Base-by-base conservation (phyloP, 2,113 vertebrate genomes). In the Helogale parvula region DNA sequence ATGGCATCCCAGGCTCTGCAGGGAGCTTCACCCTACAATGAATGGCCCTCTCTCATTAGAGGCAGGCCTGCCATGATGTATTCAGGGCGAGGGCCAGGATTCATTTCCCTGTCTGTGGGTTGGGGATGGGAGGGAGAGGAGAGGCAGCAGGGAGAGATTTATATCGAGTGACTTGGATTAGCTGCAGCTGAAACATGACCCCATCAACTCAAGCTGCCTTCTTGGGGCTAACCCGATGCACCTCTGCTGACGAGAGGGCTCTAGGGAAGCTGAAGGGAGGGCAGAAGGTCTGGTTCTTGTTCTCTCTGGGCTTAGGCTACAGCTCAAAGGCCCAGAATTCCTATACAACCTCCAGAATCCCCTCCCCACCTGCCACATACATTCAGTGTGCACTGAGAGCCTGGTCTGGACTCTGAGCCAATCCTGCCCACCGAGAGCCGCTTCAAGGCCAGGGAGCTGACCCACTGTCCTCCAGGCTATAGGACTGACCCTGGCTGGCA, bases 21-120 rank as follows among this genome's bases (percentile, higher is more conserved):
- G 98, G 98, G 98, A 99, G 98, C 98, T 98, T 99, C 98, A 98
- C 97, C 97, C 98, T 98, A 98, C 98, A 99, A 99, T 98, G 98
- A 99, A 99, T 99, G 98, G 98, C 98, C 98, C 97, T 98, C 98
- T 99, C 99, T 99, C 99, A 99, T 99, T 99, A 99, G 98, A 99
- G 98, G 98, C 98, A 98, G 47, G 95, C 96, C 98, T 99, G 98
- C 99, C 98, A 99, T 98, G 98, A 98, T 99, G 98, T 98, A 99
- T 99, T 99, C 98, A 98, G 98, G 98, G 98, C 92, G 97, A 98
- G 98, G 96, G 97, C 96, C 96, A 96, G 97, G 98, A 99, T 99
- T 99, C 98, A 99, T 98, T 98, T 98, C 98, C 98, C 98, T 98
- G 98, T 98, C 98, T 99, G 97, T 90, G 98, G 98, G 98, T 60